Base-by-base conservation (phyloP, 2,797 vertebrate species). In the Alectoris magna region DNA sequence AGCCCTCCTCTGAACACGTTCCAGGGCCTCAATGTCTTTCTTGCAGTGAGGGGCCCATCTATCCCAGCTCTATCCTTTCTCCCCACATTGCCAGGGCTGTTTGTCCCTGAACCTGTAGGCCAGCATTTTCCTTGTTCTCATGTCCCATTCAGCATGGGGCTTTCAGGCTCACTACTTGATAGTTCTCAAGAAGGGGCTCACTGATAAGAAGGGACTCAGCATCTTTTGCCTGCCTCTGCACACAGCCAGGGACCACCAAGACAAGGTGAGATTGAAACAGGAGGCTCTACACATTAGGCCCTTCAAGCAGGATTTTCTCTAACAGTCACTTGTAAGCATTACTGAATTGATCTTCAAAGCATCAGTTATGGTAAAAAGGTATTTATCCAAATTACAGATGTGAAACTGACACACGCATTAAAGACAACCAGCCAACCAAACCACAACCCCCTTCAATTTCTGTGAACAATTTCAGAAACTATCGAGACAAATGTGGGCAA, bases 71-170 rank as follows among this genome's bases (percentile, higher is more conserved):
- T 31, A 48, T 14, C 15, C 43, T 48, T 27, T 44, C 48, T 7
- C 44, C 22, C 53, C 22, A 3, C 5, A 26, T 38, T 78, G 41
- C 22, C 0, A 0, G 3, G 17, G 53, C 27, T 76, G 9, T 26
- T 24, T 19, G 27, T 24, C 64, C 13, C 27, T 43, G 24, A n/a
- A 16, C 27, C 60, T 21, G 14, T 12, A 43, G 22, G 48, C 76
- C 0, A 6, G 4, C 6, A 21, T 1, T 60, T 67, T 22, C 14
- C 27, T 36, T 80, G 7, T 71, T 75, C 13, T 56, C 18, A 53
- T 5, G 34, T 49, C 26, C 27, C 10, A 23, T 51, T 84, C 67
- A 43, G 11, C 17, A 16, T 1, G 19, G 10, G 24, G 18, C 23
- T 67, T 85, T 68, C 26, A 60, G 48, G 19, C 46, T 72, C 2